phyloP scores from a whole-genome alignment of 2,888 invertebrate genomes.

The Drosophila koepferae region DNA sequence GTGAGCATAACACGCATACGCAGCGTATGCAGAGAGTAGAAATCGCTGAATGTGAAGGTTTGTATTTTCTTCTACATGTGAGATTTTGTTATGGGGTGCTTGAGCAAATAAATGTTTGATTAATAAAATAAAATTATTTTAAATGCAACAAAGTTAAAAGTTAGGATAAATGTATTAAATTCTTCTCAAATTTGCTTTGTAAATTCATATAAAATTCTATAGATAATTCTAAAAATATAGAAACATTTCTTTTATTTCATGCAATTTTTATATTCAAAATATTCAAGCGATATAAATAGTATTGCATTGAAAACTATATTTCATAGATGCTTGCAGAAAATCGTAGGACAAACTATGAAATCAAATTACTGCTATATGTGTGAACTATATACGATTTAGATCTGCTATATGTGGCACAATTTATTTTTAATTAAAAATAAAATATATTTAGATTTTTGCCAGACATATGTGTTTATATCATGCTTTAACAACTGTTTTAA shows the following conservation, averaged over 20 bases:
- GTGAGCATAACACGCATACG: background rate
- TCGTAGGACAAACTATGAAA: background rate
- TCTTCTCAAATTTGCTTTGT: background rate
- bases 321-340: background rate
- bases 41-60: background rate
- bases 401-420: background rate
- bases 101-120: background rate
- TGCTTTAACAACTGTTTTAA: background rate
- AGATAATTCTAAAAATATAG: background rate
- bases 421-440: background rate
- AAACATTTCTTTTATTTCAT: background rate
- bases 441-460: background rate
- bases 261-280: background rate
- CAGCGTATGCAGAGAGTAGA: background rate
- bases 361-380: background rate
- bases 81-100: background rate
- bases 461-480: background rate
- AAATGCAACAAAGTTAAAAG: background rate
- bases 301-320: background rate
- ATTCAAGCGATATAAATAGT: background rate
- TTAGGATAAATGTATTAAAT: background rate
- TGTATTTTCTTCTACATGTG: background rate
- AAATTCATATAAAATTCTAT: background rate
- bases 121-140: background rate
- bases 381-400: background rate